These are phyloP conservation scores for Cyanoderma ruficeps DNA, from an alignment of 2,113 vertebrate genomes.

Conservation along the genomic window DNA sequence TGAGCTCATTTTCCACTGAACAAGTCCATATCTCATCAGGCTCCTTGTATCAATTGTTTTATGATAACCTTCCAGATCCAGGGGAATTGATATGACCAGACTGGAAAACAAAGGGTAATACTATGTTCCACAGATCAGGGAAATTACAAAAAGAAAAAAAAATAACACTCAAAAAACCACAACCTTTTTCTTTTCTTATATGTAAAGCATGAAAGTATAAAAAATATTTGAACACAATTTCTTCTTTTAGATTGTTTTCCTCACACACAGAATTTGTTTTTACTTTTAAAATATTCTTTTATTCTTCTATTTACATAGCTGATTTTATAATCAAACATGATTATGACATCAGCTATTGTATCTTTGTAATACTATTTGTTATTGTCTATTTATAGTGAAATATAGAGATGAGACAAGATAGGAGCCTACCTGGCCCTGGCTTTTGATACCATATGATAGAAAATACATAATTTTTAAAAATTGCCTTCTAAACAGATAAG, in stretches of 20 bases:
- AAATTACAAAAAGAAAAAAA: no score
- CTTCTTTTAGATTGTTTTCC: neutral
- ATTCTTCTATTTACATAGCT: neutral
- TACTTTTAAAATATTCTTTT: neutral
- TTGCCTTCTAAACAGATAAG: neutral
- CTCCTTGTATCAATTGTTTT: neutral
- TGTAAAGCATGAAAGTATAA: neutral
- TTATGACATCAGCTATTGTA: neutral
- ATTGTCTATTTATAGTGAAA: neutral
- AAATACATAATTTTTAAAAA: neutral
- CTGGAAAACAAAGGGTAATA: neutral
- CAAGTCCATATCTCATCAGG: neutral
- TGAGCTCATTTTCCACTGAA: neutral
- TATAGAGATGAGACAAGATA: neutral
- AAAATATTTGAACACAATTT: neutral
- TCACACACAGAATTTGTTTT: neutral
- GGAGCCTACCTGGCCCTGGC: neutral
- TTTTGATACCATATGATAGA: neutral
- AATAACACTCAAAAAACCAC: no score
- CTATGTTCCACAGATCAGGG: neutral
- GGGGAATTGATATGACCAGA: neutral
- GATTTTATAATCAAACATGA: neutral
- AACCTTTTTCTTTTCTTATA: neutral
- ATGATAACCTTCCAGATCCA: neutral
- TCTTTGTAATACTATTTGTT: neutral